phyloP scores from a whole-genome alignment of 2,888 invertebrate genomes.

The Melieria omissa region DNA sequence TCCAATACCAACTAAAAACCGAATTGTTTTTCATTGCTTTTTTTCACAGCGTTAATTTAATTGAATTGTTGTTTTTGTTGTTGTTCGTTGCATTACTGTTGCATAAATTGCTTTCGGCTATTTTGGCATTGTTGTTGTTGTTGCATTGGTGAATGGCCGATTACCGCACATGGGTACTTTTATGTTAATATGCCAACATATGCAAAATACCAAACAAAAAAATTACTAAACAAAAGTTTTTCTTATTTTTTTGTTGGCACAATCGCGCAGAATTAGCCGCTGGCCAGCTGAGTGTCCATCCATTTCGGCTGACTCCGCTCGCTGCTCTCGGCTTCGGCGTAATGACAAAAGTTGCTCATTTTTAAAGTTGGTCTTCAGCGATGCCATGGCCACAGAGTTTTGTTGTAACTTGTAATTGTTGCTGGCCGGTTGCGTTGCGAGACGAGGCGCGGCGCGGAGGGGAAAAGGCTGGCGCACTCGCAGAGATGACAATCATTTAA shows the following conservation, averaged over 20 bases:
- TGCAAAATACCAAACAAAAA: too few species aligned
- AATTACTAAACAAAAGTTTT: too few species aligned
- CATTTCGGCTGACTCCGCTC: too few species aligned
- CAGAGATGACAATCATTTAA: slow-evolving; percentile 65
- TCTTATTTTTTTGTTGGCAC: too few species aligned
- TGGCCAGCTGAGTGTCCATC: too few species aligned
- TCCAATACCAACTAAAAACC: too few species aligned
- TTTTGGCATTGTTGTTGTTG: slow-evolving; percentile 20
- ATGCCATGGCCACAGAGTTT: slow-evolving; percentile 13
- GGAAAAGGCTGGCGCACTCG: slow-evolving; percentile 37
- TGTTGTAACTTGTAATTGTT: slow-evolving; percentile 33
- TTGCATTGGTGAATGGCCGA: neutral
- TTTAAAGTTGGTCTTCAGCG: slow-evolving; percentile 49
- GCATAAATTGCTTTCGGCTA: slow-evolving; percentile 30
- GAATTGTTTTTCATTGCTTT: too few species aligned
- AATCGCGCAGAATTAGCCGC: too few species aligned
- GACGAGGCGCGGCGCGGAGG: neutral
- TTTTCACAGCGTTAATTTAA: too few species aligned
- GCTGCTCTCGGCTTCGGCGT: slow-evolving; percentile 46
- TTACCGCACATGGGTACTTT: too few species aligned
- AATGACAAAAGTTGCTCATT: slow-evolving; percentile 58
- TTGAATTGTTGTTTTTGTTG: too few species aligned
- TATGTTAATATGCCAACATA: too few species aligned
- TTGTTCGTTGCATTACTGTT: neutral
- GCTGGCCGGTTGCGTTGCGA: slow-evolving; percentile 12